Evolutionary conservation across 2,797 vertebrate species (phyloP).

Genomic region (Triplophysa yarkandensis): DNA sequence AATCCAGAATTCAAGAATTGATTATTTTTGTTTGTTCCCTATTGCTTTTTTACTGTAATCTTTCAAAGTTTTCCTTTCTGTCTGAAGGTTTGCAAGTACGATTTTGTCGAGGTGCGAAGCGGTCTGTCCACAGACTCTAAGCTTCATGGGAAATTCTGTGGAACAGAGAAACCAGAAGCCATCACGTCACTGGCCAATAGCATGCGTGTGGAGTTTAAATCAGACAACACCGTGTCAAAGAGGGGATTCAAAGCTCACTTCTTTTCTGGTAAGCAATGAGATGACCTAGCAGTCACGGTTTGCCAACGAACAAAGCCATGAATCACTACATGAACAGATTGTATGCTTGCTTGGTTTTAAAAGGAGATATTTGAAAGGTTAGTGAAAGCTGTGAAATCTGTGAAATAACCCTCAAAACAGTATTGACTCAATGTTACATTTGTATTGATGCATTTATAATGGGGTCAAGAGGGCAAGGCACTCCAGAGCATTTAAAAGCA

Average conservation of each 20-base stretch:
- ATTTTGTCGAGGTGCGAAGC: conserved; percentile 94
- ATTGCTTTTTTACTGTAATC: neutral
- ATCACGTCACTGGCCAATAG: conserved; percentile 99
- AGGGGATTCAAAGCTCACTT: conserved; percentile 97
- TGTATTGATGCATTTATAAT: too few relatives aligned
- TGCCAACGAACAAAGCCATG: too few relatives aligned
- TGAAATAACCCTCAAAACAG: too few relatives aligned
- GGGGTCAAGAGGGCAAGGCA: too few relatives aligned
- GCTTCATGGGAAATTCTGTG: conserved; percentile 96
- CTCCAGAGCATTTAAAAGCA: too few relatives aligned
- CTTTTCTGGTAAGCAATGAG: conserved; percentile 89
- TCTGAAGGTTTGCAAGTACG: conserved; percentile 92
- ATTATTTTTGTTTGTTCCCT: too few relatives aligned
- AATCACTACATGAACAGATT: neutral
- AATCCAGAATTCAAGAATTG: neutral
- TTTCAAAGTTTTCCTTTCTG: neutral
- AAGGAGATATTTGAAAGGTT: too few relatives aligned
- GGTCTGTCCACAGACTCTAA: conserved; percentile 91
- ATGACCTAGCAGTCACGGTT: neutral
- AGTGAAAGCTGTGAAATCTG: too few relatives aligned
- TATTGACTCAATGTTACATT: too few relatives aligned
- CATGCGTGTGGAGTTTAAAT: conserved; percentile 98
- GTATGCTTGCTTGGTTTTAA: too few relatives aligned
- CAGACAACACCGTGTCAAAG: conserved; percentile 96
- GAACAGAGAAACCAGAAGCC: conserved; percentile 90